Base-by-base conservation (phyloP, 2,888 invertebrate species). In the Drosophila niveifrons region DNA sequence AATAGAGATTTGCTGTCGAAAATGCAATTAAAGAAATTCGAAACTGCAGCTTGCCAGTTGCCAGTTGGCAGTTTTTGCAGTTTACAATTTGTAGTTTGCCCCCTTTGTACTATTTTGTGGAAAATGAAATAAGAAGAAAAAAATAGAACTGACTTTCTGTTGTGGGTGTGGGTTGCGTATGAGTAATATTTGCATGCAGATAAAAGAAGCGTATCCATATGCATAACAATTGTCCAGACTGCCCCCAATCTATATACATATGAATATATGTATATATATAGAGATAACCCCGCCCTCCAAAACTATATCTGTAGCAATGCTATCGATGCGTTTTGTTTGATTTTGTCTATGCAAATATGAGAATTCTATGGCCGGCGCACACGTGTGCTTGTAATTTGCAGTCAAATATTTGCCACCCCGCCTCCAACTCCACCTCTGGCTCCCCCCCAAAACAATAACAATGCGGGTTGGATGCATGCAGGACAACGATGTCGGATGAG, bases 321-420 rank as follows among this genome's bases (percentile, higher is more conserved):
- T 53, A 56, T 61, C 53, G 59, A 61, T 66, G 61, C 53, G 18
- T 39, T 39, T 39, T 66, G 52, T 66, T 53, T 48, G 44, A 59
- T 51, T 52, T 66, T 17, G 52, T 36, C 47, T 47, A 55, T 63
- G 55, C 36, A 63, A 63, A 63, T 63, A 62, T 17, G 36, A 52
- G 52, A 61, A 34, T 61, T 46, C 57, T 11, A 47, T 47, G 58
- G 43, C 51, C 53, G 64, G 23, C 23, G 23, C 23, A 23, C 23
- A 23, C 64, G 74, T 66, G 76, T 73, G 46, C 41, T 57, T 61
- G 64, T 78, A 78, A 76, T 78, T 78, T 76, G 65, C 74, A 74
- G 59, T 61, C 76, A 76, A 76, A 76, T 76, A 76, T 76, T 76
- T 76, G 74, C 15, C 46, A 2, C 41, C 11, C 18, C 13, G 17